Conservation (phyloP, 2,113 vertebrate species). For the Panurus biarmicus region DNA sequence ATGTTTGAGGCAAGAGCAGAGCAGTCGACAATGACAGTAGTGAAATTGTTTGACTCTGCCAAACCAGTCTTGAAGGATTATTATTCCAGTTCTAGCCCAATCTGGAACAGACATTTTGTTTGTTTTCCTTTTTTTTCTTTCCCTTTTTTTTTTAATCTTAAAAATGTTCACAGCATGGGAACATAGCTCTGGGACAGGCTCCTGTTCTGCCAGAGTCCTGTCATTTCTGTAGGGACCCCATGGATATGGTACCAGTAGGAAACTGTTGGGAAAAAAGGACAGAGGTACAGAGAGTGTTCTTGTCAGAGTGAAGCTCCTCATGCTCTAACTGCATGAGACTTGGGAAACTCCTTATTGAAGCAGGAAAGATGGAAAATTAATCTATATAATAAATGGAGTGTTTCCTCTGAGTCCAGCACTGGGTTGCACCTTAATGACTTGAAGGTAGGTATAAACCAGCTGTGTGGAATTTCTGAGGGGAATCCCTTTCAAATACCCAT, state of each 20-base stretch:
- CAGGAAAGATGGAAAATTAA: background rate
- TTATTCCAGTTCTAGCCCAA: background rate
- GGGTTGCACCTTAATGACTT: background rate
- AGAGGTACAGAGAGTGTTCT: background rate
- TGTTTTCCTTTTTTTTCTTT: background rate
- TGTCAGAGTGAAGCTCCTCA: background rate
- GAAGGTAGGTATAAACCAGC: background rate
- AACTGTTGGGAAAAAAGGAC: background rate
- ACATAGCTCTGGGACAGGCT: background rate
- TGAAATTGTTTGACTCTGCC: background rate
- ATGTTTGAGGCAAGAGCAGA: constrained; percentile 1
- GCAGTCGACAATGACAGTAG: background rate
- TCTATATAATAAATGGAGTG: background rate
- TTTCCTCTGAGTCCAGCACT: background rate
- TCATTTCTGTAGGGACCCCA: background rate
- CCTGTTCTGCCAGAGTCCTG: background rate
- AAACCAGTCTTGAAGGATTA: constrained; percentile 31
- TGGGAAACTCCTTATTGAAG: background rate
- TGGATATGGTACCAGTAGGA: background rate
- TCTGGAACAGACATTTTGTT: constrained; percentile 20
- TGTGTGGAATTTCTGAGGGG: background rate
- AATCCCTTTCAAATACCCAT: background rate
- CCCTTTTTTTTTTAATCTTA: background rate
- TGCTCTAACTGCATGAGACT: background rate
- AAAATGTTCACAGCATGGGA: background rate